A percentile compares a stretch with the other conserved stretches of the same genome.
phyloP scores from a whole-genome alignment of 2,113 vertebrate genomes.

The Falco punctatus region DNA sequence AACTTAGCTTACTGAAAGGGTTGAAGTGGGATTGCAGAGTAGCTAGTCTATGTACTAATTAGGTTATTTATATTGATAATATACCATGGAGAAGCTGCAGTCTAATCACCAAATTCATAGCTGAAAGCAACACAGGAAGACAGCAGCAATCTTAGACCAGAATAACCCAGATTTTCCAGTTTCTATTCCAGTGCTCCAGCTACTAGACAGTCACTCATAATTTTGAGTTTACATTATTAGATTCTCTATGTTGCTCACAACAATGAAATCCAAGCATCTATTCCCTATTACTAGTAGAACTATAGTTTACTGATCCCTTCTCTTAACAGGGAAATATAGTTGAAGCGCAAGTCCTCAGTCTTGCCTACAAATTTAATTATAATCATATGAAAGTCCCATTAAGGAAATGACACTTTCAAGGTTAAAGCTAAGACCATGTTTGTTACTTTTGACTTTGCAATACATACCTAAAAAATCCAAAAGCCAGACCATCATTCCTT shows the following conservation, averaged over 20 bases:
- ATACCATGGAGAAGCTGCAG: not conserved
- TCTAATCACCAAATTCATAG: not conserved
- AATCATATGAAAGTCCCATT: not conserved
- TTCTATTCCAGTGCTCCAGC: not conserved
- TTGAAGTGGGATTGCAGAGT: not conserved
- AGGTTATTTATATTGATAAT: not conserved
- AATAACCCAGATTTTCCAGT: not conserved
- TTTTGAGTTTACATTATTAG: not conserved
- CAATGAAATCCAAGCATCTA: not conserved
- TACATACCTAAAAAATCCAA: not conserved
- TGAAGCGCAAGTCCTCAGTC: not conserved
- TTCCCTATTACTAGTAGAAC: not conserved
- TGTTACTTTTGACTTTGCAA: not conserved
- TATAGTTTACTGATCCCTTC: not conserved
- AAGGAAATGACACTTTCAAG: not conserved
- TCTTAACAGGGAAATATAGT: not conserved
- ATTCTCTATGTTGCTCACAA: not conserved
- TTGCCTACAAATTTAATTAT: not conserved
- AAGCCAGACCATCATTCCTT: not conserved
- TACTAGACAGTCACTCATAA: not conserved
- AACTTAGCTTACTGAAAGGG: not conserved
- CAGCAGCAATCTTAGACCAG: accelerated
- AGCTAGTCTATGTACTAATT: not conserved
- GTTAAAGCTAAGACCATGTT: not conserved
- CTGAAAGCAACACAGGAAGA: not conserved